Evolutionary conservation across 2,888 invertebrate genomes (phyloP).

Genomic region (Nomada goodeniana): DNA sequence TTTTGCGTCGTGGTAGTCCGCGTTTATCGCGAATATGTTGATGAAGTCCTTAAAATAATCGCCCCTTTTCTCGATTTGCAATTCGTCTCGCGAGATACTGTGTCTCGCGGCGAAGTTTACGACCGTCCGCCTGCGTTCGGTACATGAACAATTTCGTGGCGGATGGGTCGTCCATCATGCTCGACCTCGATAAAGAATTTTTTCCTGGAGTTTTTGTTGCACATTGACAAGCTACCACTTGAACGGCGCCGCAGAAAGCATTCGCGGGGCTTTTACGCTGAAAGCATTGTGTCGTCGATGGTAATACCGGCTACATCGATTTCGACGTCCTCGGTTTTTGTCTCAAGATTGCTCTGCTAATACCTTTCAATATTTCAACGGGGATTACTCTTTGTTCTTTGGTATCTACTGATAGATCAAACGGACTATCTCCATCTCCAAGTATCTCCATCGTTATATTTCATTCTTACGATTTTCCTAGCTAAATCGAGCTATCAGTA

Average conservation of each 20-base stretch:
- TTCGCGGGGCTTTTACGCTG: background rate
- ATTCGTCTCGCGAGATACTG: constrained; percentile 6
- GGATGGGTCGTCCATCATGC: constrained; percentile 43
- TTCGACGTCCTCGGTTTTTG: background rate
- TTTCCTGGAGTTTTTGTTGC: constrained; percentile 13
- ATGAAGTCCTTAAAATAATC: constrained; percentile 32
- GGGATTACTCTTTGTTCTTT: background rate
- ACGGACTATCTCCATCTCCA: too few species aligned
- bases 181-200: constrained; percentile 52
- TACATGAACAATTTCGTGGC: constrained; percentile 10
- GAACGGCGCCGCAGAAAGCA: background rate
- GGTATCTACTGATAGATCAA: too few species aligned
- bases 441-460: too few species aligned
- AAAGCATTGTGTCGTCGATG: background rate
- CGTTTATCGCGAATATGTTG: constrained; percentile 11
- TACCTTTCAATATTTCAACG: background rate
- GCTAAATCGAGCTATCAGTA: too few species aligned
- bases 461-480: too few species aligned
- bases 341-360: background rate
- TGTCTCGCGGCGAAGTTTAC: constrained; percentile 14
- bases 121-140: constrained; percentile 1
- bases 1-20: background rate
- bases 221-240: background rate
- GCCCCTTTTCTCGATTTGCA: background rate
- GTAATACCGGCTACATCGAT: background rate